Base-by-base conservation (phyloP, 1,140 invertebrate species). In the Drusus annulatus region DNA sequence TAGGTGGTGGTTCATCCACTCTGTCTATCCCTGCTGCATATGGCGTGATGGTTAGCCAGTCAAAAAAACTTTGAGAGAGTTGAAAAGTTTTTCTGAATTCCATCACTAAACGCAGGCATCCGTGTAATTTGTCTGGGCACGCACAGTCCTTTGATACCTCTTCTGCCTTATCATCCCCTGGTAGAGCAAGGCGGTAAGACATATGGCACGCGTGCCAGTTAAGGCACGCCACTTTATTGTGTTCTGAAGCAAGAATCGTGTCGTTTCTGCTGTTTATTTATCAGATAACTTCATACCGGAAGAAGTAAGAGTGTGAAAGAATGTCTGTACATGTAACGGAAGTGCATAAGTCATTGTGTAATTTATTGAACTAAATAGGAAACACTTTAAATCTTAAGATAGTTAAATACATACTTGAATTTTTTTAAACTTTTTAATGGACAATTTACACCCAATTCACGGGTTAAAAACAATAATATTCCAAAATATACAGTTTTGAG, bases 211-310 rank as follows among this genome's bases (percentile, higher is more conserved):
- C 36, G 68, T 50, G 17, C 62, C 56, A 7, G 23, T 60, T 60
- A 68, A 19, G 31, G 63, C 63, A 31, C 31, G 63, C 63, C 63
- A 68, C 1, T 17, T 17, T 17, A 2, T 7, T 45, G 31, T 68
- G 31, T 50, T 60, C 16, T 17, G 62, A 63, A 63, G 25, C 3
- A 16, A 8, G 68, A 52, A 71, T 71, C 68, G 68, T 71, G 68
- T 71, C 54, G 17, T 52, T 45, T 71, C 68, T 71, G 50, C 21
- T 23, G 17, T 25, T 71, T 54, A 71, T 25, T 10, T 71, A 71
- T 71, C 50, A 25, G 68, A 52, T 71, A 71, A 71, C n/a, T 25
- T n/a, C 68, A n/a, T 23, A 10, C 50, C 36, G 45, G 68, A 71
- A 51, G 50, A 5, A 10, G 68, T 31, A 25, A 65, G 28, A 28